Percentiles rank a stretch among this genome's conserved stretches.
These are phyloP conservation scores for Heterodera carotae DNA, from an alignment of 1,140 invertebrate genomes.

Conservation along the genomic window DNA sequence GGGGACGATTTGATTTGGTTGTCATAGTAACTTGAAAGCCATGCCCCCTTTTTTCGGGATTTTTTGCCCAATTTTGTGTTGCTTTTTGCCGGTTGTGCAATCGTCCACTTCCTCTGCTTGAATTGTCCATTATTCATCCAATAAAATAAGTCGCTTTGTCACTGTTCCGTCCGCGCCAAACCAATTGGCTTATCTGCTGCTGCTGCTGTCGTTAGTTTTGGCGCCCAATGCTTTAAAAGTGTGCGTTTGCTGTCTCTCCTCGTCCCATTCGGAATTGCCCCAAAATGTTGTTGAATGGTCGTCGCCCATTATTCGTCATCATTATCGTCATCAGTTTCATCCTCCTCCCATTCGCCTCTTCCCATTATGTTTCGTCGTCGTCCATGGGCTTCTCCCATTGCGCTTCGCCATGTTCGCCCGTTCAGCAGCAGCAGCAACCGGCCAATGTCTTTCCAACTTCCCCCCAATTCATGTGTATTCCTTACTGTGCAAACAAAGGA, in stretches of 20 bases:
- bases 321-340: too few species aligned
- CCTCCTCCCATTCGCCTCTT: neutral
- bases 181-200: neutral
- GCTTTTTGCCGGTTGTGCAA: neutral
- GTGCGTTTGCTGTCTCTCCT: neutral
- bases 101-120: neutral
- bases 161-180: slow-evolving; percentile 10
- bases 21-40: neutral
- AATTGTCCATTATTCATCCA: too few species aligned
- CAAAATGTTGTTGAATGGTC: too few species aligned
- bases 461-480: slow-evolving; percentile 8
- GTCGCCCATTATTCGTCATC: too few species aligned
- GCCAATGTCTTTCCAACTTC: neutral
- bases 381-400: neutral
- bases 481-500: neutral
- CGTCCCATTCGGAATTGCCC: too few species aligned
- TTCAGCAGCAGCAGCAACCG: too few species aligned
- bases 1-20: neutral
- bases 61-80: slow-evolving; percentile 5
- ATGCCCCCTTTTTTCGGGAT: too few species aligned
- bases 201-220: neutral
- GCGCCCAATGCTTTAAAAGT: neutral
- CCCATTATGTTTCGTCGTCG: neutral
- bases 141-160: neutral
- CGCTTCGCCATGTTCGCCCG: neutral